These are phyloP conservation scores for Condylostylus longicornis DNA, from an alignment of 1,140 invertebrate genomes.

Conservation along the genomic window DNA sequence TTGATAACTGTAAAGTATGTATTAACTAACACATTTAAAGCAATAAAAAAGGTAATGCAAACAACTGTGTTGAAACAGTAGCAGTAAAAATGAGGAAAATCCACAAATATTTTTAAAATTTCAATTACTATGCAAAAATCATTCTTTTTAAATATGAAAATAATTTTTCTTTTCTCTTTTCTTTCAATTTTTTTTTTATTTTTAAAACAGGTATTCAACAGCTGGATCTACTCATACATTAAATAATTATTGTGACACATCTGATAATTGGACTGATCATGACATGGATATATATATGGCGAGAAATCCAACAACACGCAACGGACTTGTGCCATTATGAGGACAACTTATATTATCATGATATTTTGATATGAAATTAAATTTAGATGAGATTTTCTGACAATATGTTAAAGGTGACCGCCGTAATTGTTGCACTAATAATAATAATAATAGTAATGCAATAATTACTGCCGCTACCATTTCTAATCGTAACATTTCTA, in stretches of 20 bases:
- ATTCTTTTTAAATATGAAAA: constrained; percentile 4
- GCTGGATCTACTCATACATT: constrained; percentile 62
- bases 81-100: too few species aligned
- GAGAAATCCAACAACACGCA: constrained; percentile 70
- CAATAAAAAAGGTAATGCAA: too few species aligned
- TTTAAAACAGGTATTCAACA: constrained; percentile 42
- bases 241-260: constrained; percentile 72
- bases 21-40: too few species aligned
- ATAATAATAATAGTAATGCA: constrained; percentile 3
- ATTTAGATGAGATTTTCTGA: constrained; percentile 31
- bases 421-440: constrained; percentile 7
- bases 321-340: constrained; percentile 69
- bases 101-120: constrained; percentile 4
- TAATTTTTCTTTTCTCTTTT: neutral
- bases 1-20: too few species aligned
- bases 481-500: too few species aligned
- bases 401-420: constrained; percentile 22
- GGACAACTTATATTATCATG: constrained; percentile 31
- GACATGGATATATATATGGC: constrained; percentile 92
- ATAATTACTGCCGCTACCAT: neutral
- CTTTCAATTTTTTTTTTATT: constrained; percentile 2
- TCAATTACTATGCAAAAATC: constrained; percentile 5
- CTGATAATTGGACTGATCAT: constrained; percentile 87
- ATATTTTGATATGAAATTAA: constrained; percentile 33
- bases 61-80: too few species aligned